Evolutionary conservation across 2,113 vertebrate species (phyloP).

Genomic region (Lynx canadensis): DNA sequence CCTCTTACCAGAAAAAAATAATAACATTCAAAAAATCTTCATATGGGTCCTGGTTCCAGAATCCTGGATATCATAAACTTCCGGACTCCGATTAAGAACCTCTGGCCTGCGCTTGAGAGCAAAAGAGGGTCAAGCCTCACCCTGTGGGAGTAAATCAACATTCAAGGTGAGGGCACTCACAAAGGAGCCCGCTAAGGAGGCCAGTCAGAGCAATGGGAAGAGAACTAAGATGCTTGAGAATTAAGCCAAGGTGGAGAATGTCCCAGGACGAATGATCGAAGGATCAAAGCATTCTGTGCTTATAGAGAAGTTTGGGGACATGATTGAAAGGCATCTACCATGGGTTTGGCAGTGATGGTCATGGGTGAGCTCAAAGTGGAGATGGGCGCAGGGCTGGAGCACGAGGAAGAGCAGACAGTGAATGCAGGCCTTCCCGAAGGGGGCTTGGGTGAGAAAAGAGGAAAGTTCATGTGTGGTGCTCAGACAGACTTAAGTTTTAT

Average conservation of each 20-base stretch:
- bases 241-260: background rate
- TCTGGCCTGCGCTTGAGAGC: background rate
- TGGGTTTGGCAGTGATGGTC: background rate
- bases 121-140: background rate
- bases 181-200: background rate
- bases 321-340: fast-evolving
- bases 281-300: background rate
- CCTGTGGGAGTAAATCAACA: background rate
- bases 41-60: background rate
- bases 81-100: background rate
- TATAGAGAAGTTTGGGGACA: background rate
- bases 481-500: background rate
- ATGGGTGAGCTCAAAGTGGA: background rate
- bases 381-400: background rate
- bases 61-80: background rate
- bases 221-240: background rate
- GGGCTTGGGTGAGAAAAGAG: background rate
- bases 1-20: background rate
- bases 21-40: background rate
- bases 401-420: fast-evolving
- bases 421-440: no score
- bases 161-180: background rate
- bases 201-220: background rate
- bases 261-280: background rate
- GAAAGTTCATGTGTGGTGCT: no score